Evolutionary conservation across 2,797 vertebrate genomes (phyloP).

Genomic region (Alauda arvensis): DNA sequence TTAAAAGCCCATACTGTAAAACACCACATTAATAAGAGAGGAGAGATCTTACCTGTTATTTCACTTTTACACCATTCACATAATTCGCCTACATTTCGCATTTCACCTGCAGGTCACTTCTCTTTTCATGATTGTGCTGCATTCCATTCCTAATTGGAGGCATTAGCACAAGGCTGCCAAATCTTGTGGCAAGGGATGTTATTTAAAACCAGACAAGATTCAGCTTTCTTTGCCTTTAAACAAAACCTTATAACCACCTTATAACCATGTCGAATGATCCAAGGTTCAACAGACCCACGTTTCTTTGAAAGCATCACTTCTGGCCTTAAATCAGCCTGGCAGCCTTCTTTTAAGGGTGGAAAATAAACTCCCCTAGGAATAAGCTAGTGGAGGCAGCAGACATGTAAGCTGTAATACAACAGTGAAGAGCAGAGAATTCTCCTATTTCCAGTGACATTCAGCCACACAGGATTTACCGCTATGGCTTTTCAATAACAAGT

Average conservation of each 20-base stretch:
- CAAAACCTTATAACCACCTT: slow-evolving; percentile 38
- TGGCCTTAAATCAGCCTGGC: slow-evolving; percentile 47
- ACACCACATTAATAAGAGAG: background rate
- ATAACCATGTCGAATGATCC: slow-evolving; percentile 44
- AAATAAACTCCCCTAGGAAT: slow-evolving; percentile 46
- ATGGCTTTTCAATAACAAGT: background rate
- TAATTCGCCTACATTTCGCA: background rate
- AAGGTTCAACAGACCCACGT: slow-evolving; percentile 12
- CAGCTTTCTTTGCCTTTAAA: slow-evolving; percentile 35
- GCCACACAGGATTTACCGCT: slow-evolving; percentile 1
- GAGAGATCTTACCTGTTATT: background rate
- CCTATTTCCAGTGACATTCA: slow-evolving; percentile 12
- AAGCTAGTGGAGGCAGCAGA: background rate
- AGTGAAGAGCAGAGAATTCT: slow-evolving; percentile 28
- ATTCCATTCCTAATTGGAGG: slow-evolving; percentile 13
- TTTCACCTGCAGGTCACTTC: background rate
- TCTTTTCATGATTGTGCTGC: background rate
- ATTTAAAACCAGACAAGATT: slow-evolving; percentile 25
- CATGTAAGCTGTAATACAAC: slow-evolving; percentile 5
- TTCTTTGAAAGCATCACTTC: slow-evolving; percentile 42
- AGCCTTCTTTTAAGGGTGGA: slow-evolving; percentile 35
- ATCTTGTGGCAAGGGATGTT: background rate
- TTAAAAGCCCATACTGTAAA: background rate
- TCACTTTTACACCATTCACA: background rate
- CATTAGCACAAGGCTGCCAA: slow-evolving; percentile 20